Base-by-base conservation (phyloP, 2,113 vertebrate genomes). In the Crocuta crocuta region DNA sequence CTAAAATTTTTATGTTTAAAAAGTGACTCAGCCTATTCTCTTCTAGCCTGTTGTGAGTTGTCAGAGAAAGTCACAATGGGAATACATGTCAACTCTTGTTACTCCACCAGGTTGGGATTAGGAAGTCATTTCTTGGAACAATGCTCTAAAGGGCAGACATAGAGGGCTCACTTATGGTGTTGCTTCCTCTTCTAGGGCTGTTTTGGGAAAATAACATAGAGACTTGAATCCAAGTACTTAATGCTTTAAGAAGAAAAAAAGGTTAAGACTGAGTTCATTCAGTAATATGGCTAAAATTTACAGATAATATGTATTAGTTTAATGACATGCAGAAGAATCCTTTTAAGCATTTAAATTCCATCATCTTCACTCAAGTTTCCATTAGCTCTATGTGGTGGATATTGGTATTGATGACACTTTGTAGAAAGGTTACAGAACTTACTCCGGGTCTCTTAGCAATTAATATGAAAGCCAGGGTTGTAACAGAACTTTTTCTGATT, bases 1-100 rank as follows among this genome's bases (percentile, higher is more conserved):
- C 2, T 93, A 93, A 91, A 89, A 2, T n/a, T 84, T 96, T 96
- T 82, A 31, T 45, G 68, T 86, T 89, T 98, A 61, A 97, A 97
- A n/a, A 89, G 31, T 58, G 91, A 45, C 16, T 96, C 31, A 70
- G 9, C 87, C 17, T 88, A 33, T 21, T 78, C 15, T 92, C 11
- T 63, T 89, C 89, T 85, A 87, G 15, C 5, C 39, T 78, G 0
- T 58, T 97, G 33, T 90, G 58, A 97, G 43, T 97, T 96, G 94
- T 85, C 94, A 91, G 35, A 73, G 87, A 74, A 97, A 97, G 91
- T 43, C 16, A 5, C 61, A 95, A 79, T 19, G 63, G n/a, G 79
- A 98, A 71, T 89, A 61, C 31, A 5, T 90, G 94, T 96, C 86
- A 89, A 23, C 24, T 94, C 91, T 79, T 35, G 13, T 90, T 63